Base-by-base conservation (phyloP, 2,888 invertebrate genomes). In the Lapara coniferarum region DNA sequence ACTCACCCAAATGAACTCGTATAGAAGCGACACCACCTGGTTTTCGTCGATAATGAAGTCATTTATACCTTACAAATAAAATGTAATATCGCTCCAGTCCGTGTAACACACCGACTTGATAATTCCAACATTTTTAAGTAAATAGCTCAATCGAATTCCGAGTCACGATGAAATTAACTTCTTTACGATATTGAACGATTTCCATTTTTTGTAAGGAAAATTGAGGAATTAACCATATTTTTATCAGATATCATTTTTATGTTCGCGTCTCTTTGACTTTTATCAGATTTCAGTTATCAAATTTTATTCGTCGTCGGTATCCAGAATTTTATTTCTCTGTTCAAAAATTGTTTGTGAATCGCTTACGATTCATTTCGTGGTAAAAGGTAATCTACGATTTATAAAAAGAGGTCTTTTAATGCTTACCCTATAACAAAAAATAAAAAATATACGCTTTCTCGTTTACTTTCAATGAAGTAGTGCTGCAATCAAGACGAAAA, bases 211-310 rank as follows among this genome's bases (percentile, higher is more conserved):
- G 46, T 49, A 46, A 63, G 13, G 19, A 55, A 10, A 10, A 37
- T 37, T 37, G 19, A 10, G 10, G 46, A 19, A 63, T 63, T 59
- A 63, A 49, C 19, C 63, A 63, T 19, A 19, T 63, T 63, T 63
- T 19, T 46, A 5, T 19, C 19, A 46, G 46, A 10, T 44, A 44
- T 63, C 16, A 19, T 13, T 63, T 63, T 63, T 63, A 63, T 46
- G 13, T 63, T 46, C 13, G 7, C 46, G n/a, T 59, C 63, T 49
- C 63, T 59, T 59, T 63, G 63, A 63, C 13, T 16, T 63, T 63
- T 63, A 63, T 63, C 63, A 46, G 63, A 63, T 63, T 49, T 63
- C 13, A 63, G 63, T 13, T 49, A 63, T 63, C 49, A 49, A 63
- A 63, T 49, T 46, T 63, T 46, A 10, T 46, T 63, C 19, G 46